phyloP scores from a whole-genome alignment of 2,113 vertebrate species.

The Propithecus coquereli region DNA sequence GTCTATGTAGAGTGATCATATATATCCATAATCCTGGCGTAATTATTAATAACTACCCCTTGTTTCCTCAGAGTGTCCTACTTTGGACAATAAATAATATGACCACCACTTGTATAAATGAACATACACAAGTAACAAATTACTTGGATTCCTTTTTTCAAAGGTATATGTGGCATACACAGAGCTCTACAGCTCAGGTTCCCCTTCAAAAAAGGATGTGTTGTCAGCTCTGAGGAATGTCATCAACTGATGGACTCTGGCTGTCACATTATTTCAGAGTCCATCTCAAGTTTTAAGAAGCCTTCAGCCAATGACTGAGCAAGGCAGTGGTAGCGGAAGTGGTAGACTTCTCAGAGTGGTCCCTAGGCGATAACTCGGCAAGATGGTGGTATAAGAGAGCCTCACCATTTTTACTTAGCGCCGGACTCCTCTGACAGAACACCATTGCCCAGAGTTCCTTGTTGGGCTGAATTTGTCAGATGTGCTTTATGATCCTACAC shows the following conservation, averaged over 20 bases:
- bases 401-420: background rate
- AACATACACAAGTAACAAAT: background rate
- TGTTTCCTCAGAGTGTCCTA: background rate
- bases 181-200: background rate
- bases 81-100: background rate
- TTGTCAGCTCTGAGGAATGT: background rate
- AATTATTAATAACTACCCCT: background rate
- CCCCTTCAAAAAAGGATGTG: background rate
- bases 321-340: background rate
- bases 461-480: background rate
- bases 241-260: background rate
- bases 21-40: background rate
- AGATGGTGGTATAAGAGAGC: fast-evolving
- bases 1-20: background rate
- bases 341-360: background rate
- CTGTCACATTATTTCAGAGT: background rate
- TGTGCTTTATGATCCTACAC: background rate
- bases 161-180: background rate
- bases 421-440: background rate
- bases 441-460: background rate
- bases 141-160: background rate
- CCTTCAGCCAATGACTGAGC: background rate
- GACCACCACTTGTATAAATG: background rate
- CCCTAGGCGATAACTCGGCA: too few species aligned
- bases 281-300: background rate